Conservation (phyloP, 2,888 invertebrate species). For the Philereme transversata region DNA sequence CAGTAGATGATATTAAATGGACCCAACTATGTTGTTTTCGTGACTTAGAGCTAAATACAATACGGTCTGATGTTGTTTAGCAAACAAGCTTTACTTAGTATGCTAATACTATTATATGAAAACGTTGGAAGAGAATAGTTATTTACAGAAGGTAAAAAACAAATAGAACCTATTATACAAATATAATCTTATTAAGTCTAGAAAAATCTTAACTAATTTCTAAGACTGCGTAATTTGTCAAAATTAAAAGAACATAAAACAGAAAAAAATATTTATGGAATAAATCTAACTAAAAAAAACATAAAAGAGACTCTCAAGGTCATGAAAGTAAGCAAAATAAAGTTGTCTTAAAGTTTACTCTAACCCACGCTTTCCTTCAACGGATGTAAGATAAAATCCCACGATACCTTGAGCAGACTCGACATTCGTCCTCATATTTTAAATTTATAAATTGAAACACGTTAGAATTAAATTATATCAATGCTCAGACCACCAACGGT, state of each 20-base stretch:
- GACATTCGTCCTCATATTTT: slow-evolving; percentile 27
- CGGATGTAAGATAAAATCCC: slow-evolving; percentile 35
- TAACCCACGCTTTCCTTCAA: slow-evolving; percentile 19
- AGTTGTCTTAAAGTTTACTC: slow-evolving; percentile 27
- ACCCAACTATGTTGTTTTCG: slow-evolving; percentile 69
- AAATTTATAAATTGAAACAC: slow-evolving; percentile 13
- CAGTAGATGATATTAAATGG: slow-evolving; percentile 68
- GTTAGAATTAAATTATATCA: not conserved
- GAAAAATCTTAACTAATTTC: too few relatives aligned
- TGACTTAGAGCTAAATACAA: slow-evolving; percentile 53
- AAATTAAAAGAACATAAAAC: too few relatives aligned
- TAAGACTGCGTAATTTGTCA: too few relatives aligned
- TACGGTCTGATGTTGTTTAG: slow-evolving; percentile 11
- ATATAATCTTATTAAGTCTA: too few relatives aligned
- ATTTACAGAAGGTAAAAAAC: too few relatives aligned
- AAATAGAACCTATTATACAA: too few relatives aligned
- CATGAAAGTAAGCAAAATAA: slow-evolving; percentile 29
- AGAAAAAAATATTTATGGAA: too few relatives aligned
- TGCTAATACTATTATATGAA: too few relatives aligned
- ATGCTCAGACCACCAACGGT: slow-evolving; percentile 7
- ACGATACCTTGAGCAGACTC: slow-evolving; percentile 28
- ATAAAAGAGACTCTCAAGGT: slow-evolving; percentile 2
- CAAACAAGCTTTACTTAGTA: slow-evolving; percentile 3
- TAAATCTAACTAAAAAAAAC: too few relatives aligned
- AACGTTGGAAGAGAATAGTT: too few relatives aligned